Evolutionary conservation across 2,113 vertebrate species (phyloP), one percentile per base, ranked within the genome.

Genomic region (Phaethon lepturus): DNA sequence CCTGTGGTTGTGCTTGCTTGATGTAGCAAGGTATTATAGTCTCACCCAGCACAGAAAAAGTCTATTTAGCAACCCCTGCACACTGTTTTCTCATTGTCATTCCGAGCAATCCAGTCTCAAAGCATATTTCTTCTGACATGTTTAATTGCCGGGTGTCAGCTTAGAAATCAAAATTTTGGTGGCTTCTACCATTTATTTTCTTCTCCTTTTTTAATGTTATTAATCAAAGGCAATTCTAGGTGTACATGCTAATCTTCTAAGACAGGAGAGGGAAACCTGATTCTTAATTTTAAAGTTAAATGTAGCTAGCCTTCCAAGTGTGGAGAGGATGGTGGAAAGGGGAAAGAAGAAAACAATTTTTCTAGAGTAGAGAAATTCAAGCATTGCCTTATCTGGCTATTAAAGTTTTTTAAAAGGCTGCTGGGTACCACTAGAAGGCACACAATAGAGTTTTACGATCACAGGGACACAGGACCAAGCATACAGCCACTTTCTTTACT

Each of bases 201-300:
- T 55, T 79, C 14, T 71, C 6, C 22, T 31, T 87, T n/a, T 31
- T 31, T 58, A 62, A 72, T 89, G 72, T 55, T 82, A 66, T 92
- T 90, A 93, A 84, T 80, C 80, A 96, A 95, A 94, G 24, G 33
- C 25, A 33, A 75, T 85, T 91, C 53, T 88, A 85, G 82, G 53
- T 75, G 19, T 35, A 73, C 79, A 71, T 86, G 24, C 9, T 82
- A 29, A 77, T 62, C 40, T 59, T 69, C 47, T 26, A 73, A 86
- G 64, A 49, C 33, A 74, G 2, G 60, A 50, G 17, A 84, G 49
- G 81, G 47, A 93, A 93, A 91, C 33, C 33, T 47, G 53, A 83
- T 86, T 73, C 11, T 64, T 29, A 58, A 42, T 58, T 60, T 67
- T 63, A 63, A 72, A 68, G 74, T 50, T 53, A n/a, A 79, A 75